Evolutionary conservation across 2,797 vertebrate genomes (phyloP), one percentile per base, ranked within the genome.

Genomic region (Astyanax mexicanus): DNA sequence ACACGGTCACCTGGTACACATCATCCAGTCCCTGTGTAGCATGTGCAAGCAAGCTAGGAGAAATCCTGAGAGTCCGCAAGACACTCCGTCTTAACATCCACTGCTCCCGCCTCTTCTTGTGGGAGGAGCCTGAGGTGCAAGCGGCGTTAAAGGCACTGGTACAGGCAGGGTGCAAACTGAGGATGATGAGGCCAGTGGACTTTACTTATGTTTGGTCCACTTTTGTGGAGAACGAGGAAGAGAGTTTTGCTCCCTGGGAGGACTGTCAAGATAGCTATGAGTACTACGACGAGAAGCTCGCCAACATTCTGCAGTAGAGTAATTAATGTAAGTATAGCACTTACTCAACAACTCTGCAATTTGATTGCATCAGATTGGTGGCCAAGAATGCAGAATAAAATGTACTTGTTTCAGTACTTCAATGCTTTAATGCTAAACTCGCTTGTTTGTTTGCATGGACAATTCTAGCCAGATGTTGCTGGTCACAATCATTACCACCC

Each of bases 111-210:
- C 93, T 99, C 74, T 97, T 98, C 81, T 93, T 95, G 88, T 99
- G 96, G 95, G 98, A 99, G 65, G 86, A 99, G 57, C 92, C 96
- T 0, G 97, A 97, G 85, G 92, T 97, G 64, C 94, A 91, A 17
- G 91, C 89, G 0, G 96, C 95, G 0, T 92, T 99, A 7, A 89
- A 88, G 75, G 90, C 87, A 21, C 85, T 99, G 81, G 94, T 67
- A 57, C 89, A 86, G 0, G 95, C 95, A 0, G 98, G 97, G 78
- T 98, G 97, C 87, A 95, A 95, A 80, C 86, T 99, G 80, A 92
- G 94, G 79, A 98, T 99, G 91, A 99, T 99, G 98, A 98, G 96
- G 90, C 95, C 95, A 8, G 78, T 94, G 77, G 97, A 99, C 92
- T 99, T 98, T 90, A 84, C 88, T 49, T 95, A 94, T 23, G 88